Percentiles rank a stretch among this genome's conserved stretches.
Evolutionary conservation across 2,797 vertebrate species (phyloP).

Genomic region (Neopelma chrysocephalum): DNA sequence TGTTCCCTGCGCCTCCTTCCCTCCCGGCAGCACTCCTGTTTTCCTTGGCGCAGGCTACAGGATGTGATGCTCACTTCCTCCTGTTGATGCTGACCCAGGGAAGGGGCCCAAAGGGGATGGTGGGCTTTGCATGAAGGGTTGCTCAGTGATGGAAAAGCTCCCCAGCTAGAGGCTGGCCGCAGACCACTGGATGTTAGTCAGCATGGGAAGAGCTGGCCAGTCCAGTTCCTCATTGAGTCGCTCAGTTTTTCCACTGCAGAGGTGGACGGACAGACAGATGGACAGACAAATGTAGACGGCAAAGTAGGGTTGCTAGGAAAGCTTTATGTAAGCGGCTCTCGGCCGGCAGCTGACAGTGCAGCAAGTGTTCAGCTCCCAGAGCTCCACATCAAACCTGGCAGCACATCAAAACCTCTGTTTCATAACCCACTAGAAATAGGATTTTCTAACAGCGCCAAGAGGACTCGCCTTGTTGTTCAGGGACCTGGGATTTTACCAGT

Average conservation of each 20-base stretch:
- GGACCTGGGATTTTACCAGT: constrained; percentile 67
- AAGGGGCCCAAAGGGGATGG: constrained; percentile 41
- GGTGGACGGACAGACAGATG: not conserved
- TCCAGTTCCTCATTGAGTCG: not conserved
- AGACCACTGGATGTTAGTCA: constrained; percentile 16
- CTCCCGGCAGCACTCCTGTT: not conserved
- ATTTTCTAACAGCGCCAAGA: constrained; percentile 72
- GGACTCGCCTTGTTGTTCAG: constrained; percentile 44
- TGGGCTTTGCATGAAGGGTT: constrained; percentile 41
- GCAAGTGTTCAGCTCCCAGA: constrained; percentile 71
- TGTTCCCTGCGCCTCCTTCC: not conserved
- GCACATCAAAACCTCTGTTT: constrained; percentile 81
- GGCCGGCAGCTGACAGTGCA: constrained; percentile 59
- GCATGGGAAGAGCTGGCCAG: not conserved
- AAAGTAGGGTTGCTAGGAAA: constrained; percentile 67
- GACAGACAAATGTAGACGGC: not conserved
- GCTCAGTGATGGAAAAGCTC: not conserved
- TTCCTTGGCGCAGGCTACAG: constrained; percentile 41
- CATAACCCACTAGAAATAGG: constrained; percentile 79
- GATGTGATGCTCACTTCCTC: constrained; percentile 53
- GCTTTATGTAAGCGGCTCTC: constrained; percentile 74
- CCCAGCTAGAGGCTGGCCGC: not conserved
- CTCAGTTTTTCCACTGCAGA: constrained; percentile 16
- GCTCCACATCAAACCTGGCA: constrained; percentile 76
- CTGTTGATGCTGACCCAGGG: constrained; percentile 16